These are phyloP conservation scores for Dascillus cervinus DNA, from an alignment of 2,888 invertebrate species.

Conservation along the genomic window DNA sequence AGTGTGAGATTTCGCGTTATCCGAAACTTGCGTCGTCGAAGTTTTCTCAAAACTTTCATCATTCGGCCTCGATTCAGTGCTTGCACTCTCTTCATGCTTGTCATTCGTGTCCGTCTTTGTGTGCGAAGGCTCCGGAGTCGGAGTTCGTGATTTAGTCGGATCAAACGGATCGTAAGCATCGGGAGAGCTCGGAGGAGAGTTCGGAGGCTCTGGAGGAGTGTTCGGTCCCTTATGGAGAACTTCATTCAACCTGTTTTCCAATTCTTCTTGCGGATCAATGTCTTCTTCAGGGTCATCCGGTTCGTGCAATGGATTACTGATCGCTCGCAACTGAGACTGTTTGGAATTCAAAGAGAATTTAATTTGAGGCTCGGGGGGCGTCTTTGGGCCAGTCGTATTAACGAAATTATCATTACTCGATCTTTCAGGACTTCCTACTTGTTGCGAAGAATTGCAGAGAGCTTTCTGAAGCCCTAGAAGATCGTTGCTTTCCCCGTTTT, in stretches of 20 bases:
- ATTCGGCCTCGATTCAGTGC: constrained; percentile 14
- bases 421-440: constrained; percentile 32
- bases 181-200: constrained; percentile 62
- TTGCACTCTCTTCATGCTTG: constrained; percentile 24
- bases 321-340: constrained; percentile 45
- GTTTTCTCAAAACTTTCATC: constrained; percentile 11
- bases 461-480: constrained; percentile 18
- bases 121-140: constrained; percentile 45
- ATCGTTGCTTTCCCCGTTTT: constrained; percentile 40
- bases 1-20: constrained; percentile 32
- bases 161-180: constrained; percentile 89
- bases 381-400: constrained; percentile 57
- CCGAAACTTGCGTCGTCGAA: constrained; percentile 19
- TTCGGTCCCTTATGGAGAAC: constrained; percentile 58
- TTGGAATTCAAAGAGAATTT: constrained; percentile 55
- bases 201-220: constrained; percentile 62
- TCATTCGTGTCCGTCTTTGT: constrained; percentile 15
- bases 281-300: constrained; percentile 42
- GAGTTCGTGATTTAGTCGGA: constrained; percentile 75
- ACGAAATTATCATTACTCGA: constrained; percentile 27
- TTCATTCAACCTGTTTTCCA: constrained; percentile 25
- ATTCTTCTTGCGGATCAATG: constrained; percentile 25
- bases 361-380: constrained; percentile 64
- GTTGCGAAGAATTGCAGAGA: constrained; percentile 23
- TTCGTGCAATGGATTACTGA: constrained; percentile 56